Conservation (phyloP, 1,140 invertebrate genomes). For the Diuraphis noxia region DNA sequence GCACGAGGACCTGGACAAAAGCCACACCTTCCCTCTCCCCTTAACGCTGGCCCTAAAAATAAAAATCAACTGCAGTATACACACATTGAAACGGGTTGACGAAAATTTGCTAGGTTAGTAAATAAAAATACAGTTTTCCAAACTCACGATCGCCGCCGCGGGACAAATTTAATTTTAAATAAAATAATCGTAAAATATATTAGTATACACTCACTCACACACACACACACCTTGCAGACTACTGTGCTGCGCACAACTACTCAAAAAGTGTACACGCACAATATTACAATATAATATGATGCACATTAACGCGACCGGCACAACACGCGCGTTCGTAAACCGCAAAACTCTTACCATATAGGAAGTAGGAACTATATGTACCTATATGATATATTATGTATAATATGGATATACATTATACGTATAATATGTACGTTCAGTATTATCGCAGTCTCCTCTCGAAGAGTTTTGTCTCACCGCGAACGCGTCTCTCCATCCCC, state of each 20-base stretch:
- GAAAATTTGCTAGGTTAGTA: too few relatives aligned
- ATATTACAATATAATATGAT: not conserved
- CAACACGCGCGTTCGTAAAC: not conserved
- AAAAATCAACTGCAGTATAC: too few relatives aligned
- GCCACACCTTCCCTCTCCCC: too few relatives aligned
- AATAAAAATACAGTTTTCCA: not conserved
- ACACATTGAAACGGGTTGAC: too few relatives aligned
- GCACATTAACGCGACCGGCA: not conserved
- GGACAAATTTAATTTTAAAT: not conserved
- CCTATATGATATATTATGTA: too few relatives aligned
- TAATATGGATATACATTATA: not conserved
- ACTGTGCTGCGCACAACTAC: too few relatives aligned
- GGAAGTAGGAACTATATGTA: too few relatives aligned
- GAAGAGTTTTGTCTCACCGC: not conserved
- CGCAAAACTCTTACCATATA: not conserved
- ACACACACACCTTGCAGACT: not conserved
- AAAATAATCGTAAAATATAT: not conserved
- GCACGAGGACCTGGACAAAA: too few relatives aligned
- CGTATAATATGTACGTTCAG: not conserved
- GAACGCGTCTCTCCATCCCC: not conserved
- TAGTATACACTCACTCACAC: too few relatives aligned
- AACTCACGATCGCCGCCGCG: not conserved
- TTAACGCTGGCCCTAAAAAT: too few relatives aligned
- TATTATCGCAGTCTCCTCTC: not conserved
- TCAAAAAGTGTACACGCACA: too few relatives aligned